phyloP scores from a whole-genome alignment of 2,888 invertebrate genomes.

The Polyploca ridens region DNA sequence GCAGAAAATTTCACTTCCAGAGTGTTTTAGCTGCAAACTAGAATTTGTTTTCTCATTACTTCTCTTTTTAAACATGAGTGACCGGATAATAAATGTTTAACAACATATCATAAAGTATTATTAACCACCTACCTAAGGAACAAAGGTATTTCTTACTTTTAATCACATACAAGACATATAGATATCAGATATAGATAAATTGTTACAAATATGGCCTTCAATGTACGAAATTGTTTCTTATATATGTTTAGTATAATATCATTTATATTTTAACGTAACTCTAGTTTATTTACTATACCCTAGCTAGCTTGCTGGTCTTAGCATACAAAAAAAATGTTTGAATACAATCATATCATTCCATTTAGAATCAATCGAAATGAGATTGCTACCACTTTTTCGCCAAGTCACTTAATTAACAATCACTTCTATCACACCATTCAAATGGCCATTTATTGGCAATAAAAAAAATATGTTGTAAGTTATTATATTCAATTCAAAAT shows the following conservation, averaged over 20 bases:
- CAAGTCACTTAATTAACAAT: background rate
- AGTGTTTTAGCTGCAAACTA: background rate
- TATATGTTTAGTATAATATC: background rate
- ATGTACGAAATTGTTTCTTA: too few relatives aligned
- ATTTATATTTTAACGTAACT: background rate
- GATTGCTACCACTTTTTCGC: background rate
- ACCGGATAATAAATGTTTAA: too few relatives aligned
- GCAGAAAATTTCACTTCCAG: background rate
- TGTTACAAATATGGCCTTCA: background rate
- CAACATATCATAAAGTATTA: too few relatives aligned
- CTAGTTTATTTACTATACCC: background rate
- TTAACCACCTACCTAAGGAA: too few relatives aligned
- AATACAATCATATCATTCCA: too few relatives aligned
- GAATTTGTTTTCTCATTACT: too few relatives aligned
- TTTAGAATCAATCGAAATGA: background rate
- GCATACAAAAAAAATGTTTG: too few relatives aligned
- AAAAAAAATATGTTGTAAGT: too few relatives aligned
- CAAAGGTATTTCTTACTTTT: background rate
- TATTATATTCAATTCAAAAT: background rate
- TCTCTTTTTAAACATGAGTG: too few relatives aligned
- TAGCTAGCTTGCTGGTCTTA: too few relatives aligned
- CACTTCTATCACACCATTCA: constrained; percentile 1
- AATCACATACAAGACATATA: background rate
- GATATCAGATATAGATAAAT: background rate
- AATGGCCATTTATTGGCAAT: background rate